Conservation (phyloP, 2,113 vertebrate species). For the Campylomormyrus numenius region DNA sequence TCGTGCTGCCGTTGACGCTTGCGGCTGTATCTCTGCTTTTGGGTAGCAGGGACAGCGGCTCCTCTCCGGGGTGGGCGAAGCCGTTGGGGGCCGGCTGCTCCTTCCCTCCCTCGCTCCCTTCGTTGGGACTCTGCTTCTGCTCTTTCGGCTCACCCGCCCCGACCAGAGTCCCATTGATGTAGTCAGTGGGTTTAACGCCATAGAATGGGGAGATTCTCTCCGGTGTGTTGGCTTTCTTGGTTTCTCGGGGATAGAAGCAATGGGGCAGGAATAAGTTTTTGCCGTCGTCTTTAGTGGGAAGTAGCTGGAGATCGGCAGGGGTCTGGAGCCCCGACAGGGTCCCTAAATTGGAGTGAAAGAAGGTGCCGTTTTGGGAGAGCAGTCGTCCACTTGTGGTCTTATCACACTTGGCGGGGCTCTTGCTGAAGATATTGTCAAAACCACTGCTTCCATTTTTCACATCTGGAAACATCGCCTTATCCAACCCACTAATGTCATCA, state of each 20-base stretch:
- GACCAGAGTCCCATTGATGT: constrained; percentile 69
- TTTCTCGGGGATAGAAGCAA: constrained; percentile 74
- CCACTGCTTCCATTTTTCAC: constrained; percentile 67
- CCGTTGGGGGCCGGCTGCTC: constrained; percentile 67
- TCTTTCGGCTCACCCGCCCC: constrained; percentile 60
- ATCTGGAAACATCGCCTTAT: constrained; percentile 63
- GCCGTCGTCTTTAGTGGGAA: constrained; percentile 70
- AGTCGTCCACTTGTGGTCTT: constrained; percentile 65
- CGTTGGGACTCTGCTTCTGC: constrained; percentile 67
- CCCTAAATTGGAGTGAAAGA: constrained; percentile 68
- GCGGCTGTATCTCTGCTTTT: constrained; percentile 72
- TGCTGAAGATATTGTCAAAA: constrained; percentile 62
- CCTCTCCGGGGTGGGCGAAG: constrained; percentile 65
- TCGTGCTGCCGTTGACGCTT: constrained; percentile 65
- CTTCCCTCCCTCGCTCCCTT: constrained; percentile 66
- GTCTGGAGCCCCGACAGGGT: constrained; percentile 70
- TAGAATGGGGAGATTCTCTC: constrained; percentile 82
- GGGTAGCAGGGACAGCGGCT: constrained; percentile 61
- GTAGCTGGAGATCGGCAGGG: constrained; percentile 68
- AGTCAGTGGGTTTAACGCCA: constrained; percentile 76
- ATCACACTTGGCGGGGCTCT: constrained; percentile 63
- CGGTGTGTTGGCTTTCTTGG: constrained; percentile 74
- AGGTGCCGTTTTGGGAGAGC: constrained; percentile 63
- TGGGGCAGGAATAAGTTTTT: constrained; percentile 69
- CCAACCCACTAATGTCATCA: constrained; percentile 58